Evolutionary conservation across 1,140 invertebrate genomes (phyloP).

Genomic region (Colletes gigas): DNA sequence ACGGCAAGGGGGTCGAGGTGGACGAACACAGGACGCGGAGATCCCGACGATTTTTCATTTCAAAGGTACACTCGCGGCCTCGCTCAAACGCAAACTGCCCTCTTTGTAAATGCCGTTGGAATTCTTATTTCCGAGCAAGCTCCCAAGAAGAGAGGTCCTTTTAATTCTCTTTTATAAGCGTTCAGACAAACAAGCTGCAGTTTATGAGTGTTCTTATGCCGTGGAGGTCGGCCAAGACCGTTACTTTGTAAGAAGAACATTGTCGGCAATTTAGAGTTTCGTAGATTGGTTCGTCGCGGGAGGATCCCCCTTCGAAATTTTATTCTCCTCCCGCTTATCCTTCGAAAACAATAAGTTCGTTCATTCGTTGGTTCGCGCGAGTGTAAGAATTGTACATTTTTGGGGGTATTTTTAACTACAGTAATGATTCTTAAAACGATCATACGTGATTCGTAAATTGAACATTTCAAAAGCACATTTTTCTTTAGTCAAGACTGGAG

Average conservation of each 20-base stretch:
- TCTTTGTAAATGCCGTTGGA: conserved; percentile 48
- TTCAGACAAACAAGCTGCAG: conserved; percentile 57
- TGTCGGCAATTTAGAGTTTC: conserved; percentile 20
- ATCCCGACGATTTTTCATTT: conserved; percentile 35
- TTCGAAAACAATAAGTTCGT: too few relatives aligned
- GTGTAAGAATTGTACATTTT: too few relatives aligned
- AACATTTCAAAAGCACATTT: too few relatives aligned
- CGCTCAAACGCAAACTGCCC: conserved; percentile 18
- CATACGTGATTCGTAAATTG: too few relatives aligned
- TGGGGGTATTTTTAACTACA: too few relatives aligned
- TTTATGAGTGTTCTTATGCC: conserved; percentile 56
- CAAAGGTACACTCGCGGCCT: conserved; percentile 17
- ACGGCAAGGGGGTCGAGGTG: neutral
- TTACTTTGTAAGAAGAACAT: conserved; percentile 44
- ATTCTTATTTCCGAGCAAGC: conserved; percentile 54
- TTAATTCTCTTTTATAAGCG: conserved; percentile 61
- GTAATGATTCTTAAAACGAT: too few relatives aligned
- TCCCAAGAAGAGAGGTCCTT: conserved; percentile 26
- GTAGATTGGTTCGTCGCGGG: neutral
- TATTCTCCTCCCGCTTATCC: neutral
- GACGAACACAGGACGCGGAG: neutral
- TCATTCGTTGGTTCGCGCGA: too few relatives aligned
- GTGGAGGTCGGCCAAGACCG: conserved; percentile 30
- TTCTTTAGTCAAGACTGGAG: too few relatives aligned
- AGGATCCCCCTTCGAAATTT: neutral